Evolutionary conservation across 2,797 vertebrate species (phyloP).

Genomic region (Cynopterus sphinx): DNA sequence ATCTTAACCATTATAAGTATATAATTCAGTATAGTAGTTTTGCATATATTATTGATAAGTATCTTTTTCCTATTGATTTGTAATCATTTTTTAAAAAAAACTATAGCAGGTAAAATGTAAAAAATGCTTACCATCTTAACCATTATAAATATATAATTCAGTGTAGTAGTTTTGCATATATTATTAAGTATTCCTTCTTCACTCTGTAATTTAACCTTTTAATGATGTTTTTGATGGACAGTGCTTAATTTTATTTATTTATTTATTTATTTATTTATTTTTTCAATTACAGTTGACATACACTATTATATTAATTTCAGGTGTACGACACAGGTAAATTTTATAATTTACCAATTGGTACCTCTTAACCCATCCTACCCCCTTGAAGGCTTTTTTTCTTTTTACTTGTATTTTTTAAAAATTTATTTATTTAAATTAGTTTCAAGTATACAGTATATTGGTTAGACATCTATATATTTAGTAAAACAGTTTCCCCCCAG

Average conservation of each 20-base stretch:
- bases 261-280: no score
- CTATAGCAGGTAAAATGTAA: not conserved
- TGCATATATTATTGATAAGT: not conserved
- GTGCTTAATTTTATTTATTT: not conserved
- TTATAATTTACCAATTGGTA: no score
- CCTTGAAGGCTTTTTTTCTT: no score
- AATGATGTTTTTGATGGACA: not conserved
- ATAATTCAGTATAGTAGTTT: not conserved
- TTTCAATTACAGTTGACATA: no score
- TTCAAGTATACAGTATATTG: no score
- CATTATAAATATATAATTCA: not conserved
- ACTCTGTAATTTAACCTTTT: slow-evolving; percentile 1
- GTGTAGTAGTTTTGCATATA: not conserved
- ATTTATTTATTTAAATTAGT: no score
- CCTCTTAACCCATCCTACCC: no score
- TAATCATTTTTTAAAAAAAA: not conserved
- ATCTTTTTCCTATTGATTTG: not conserved
- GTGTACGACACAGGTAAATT: no score
- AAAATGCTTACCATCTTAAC: not conserved
- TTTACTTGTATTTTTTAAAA: no score
- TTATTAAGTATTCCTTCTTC: not conserved
- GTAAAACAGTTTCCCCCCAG: no score
- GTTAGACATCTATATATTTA: no score
- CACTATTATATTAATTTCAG: no score
- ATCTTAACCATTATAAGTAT: not conserved